Percentiles rank a stretch among this genome's conserved stretches.
phyloP scores from a whole-genome alignment of 2,113 vertebrate genomes.

The Okapia johnstoni region DNA sequence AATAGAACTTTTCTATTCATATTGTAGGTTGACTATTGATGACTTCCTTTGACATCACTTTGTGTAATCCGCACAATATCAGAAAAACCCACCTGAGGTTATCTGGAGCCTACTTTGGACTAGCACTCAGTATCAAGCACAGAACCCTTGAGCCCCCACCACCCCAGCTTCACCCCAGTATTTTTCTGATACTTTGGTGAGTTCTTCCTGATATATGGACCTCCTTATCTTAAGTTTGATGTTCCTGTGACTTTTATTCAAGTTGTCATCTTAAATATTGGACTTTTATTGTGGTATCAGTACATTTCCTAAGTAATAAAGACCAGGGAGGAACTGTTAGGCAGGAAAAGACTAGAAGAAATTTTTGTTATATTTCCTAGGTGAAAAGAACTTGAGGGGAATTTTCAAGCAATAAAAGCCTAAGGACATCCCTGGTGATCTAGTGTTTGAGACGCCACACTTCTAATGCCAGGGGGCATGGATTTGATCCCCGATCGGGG shows the following conservation, averaged over 20 bases:
- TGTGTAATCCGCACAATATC: not conserved
- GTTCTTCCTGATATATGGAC: not conserved
- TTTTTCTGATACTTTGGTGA: not conserved
- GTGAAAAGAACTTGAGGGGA: not conserved
- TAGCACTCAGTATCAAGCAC: not conserved
- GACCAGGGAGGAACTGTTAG: not conserved
- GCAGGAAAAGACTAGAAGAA: not conserved
- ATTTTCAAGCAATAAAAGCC: not conserved
- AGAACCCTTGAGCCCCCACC: not conserved
- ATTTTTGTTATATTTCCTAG: not conserved
- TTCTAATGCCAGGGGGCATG: not conserved
- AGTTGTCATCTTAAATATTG: not conserved
- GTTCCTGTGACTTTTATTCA: not conserved
- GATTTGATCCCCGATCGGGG: rapidly evolving
- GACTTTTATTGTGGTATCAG: not conserved
- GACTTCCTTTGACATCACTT: not conserved
- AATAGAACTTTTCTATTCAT: not conserved
- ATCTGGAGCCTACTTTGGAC: not conserved
- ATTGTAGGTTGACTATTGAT: not conserved
- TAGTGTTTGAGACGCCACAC: not conserved
- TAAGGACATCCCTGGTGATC: not conserved
- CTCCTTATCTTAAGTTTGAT: not conserved
- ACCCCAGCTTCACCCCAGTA: not conserved
- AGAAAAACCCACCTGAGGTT: not conserved
- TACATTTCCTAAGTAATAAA: not conserved